Conservation (phyloP, 2,888 invertebrate genomes). For the Argyra leucocephala region DNA sequence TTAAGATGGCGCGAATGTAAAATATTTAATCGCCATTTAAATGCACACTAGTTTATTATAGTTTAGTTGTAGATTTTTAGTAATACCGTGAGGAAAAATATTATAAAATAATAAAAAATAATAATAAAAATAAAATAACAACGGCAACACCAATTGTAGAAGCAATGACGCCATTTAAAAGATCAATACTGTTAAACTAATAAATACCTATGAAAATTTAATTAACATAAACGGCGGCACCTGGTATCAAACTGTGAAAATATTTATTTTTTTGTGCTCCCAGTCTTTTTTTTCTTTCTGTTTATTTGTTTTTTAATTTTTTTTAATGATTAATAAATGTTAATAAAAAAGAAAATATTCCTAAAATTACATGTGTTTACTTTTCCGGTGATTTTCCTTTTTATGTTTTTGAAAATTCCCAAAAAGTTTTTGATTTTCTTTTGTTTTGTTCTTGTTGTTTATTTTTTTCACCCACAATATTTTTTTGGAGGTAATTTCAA, state of each 20-base stretch:
- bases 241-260: background rate
- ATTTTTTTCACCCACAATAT: no score
- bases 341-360: no score
- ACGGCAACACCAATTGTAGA: background rate
- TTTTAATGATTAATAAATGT: no score
- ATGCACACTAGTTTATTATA: no score
- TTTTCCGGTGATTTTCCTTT: no score
- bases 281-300: background rate
- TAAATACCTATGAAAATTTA: background rate
- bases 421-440: no score
- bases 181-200: background rate
- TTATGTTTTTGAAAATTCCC: no score
- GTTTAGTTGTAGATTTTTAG: no score
- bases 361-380: no score
- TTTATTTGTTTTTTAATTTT: no score
- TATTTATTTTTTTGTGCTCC: background rate
- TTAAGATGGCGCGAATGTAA: background rate
- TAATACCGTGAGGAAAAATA: background rate
- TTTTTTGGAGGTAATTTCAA: no score
- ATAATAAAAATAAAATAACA: background rate
- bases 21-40: background rate
- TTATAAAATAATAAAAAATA: background rate
- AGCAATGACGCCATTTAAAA: background rate
- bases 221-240: background rate
- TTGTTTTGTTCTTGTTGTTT: no score